Percentiles rank a stretch among this genome's conserved stretches.
These are phyloP conservation scores for Pterois miles DNA, from an alignment of 2,797 vertebrate genomes.

Conservation along the genomic window DNA sequence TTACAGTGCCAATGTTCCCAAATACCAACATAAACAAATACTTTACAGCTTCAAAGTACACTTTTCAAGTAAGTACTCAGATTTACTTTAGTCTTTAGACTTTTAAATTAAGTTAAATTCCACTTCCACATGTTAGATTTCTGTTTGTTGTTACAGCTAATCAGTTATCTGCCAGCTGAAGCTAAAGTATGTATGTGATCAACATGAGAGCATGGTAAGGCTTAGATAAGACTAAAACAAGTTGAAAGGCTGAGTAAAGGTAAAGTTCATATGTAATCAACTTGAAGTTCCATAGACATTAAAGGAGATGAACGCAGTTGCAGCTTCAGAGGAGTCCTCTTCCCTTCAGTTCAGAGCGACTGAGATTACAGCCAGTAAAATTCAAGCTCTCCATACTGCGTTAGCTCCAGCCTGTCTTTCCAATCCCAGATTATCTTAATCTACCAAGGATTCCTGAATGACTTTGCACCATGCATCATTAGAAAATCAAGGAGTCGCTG, in stretches of 20 bases:
- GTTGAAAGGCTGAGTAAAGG: constrained; percentile 29
- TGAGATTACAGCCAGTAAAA: constrained; percentile 26
- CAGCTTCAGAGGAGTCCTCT: constrained; percentile 31
- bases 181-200: constrained; percentile 14
- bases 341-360: constrained; percentile 24
- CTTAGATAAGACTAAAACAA: constrained; percentile 22
- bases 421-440: constrained; percentile 22
- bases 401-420: constrained; percentile 40
- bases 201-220: constrained; percentile 37
- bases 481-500: constrained; percentile 37
- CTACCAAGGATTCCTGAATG: constrained; percentile 37
- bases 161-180: constrained; percentile 12
- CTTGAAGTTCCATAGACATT: constrained; percentile 51
- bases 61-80: constrained; percentile 22
- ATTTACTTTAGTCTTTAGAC: background rate
- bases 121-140: background rate
- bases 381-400: background rate
- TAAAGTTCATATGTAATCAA: constrained; percentile 13
- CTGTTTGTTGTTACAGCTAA: background rate
- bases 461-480: constrained; percentile 30
- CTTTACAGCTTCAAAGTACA: constrained; percentile 14
- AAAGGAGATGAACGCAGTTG: constrained; percentile 33
- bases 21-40: constrained; percentile 23
- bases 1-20: constrained; percentile 20
- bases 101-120: constrained; percentile 6